Evolutionary conservation across 23 tunicate species (phyloP).

Genomic region (Halocynthia roretzi): DNA sequence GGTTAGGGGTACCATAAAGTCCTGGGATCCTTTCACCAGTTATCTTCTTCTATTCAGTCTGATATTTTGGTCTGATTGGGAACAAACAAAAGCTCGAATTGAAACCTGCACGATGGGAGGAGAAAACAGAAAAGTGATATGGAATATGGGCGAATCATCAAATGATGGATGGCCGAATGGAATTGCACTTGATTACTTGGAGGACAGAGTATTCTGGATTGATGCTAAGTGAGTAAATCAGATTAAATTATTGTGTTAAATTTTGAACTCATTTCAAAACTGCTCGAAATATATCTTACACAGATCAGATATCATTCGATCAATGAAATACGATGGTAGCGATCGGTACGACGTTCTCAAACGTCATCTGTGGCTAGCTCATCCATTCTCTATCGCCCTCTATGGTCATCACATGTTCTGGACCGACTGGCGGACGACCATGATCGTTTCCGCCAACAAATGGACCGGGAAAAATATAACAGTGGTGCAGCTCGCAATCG

Average conservation of each 20-base stretch:
- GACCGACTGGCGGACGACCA: slow-evolving; percentile 85
- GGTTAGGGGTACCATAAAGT: too few species aligned
- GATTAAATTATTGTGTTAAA: neutral
- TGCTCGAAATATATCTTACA: neutral
- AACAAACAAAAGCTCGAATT: slow-evolving; percentile 33
- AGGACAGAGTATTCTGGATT: slow-evolving; percentile 73
- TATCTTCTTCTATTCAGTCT: slow-evolving; percentile 13
- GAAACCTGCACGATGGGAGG: slow-evolving; percentile 69
- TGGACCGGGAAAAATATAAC: slow-evolving; percentile 56
- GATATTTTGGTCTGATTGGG: slow-evolving; percentile 90
- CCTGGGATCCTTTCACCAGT: neutral
- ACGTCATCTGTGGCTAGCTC: slow-evolving; percentile 54
- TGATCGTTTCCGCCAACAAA: slow-evolving; percentile 72
- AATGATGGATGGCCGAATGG: slow-evolving; percentile 83
- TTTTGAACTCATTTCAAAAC: too few species aligned
- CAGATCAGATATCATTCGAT: slow-evolving; percentile 44
- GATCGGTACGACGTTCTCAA: slow-evolving; percentile 25
- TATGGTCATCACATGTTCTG: slow-evolving; percentile 57
- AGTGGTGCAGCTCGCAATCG: slow-evolving; percentile 28
- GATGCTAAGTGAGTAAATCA: slow-evolving; percentile 58
- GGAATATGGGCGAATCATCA: slow-evolving; percentile 8
- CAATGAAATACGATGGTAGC: slow-evolving; percentile 44
- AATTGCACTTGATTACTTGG: slow-evolving; percentile 52
- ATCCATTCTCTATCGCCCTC: slow-evolving; percentile 58
- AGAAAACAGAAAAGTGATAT: slow-evolving; percentile 25